Base-by-base conservation (phyloP, 1,140 invertebrate genomes). In the Monomorium pharaonis region DNA sequence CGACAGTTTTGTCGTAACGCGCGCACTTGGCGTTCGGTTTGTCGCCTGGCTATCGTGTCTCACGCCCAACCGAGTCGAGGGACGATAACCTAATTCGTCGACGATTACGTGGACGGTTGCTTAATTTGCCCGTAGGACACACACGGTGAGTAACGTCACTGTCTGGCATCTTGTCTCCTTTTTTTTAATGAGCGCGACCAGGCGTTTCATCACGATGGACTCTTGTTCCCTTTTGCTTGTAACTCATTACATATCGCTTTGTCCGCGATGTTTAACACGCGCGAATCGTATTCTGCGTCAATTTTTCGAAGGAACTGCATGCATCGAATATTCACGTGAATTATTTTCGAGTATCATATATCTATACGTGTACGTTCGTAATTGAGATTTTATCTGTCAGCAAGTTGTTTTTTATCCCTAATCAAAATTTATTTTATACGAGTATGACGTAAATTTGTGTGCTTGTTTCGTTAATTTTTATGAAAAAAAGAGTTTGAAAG, bases 21-120 rank as follows among this genome's bases (percentile, higher is more conserved):
- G 16, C 54, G n/a, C 5, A n/a, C 1, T 56, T 65, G 58, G 63
- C 24, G 0, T 27, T 2, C 49, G 4, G 37, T 37, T 65, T 21
- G 77, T 0, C 18, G 72, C 1, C 18, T 1, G 10, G 16, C 4
- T 18, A 30, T 6, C 7, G 77, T 7, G 18, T 54, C 21, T 54
- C 54, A 78, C 49, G 49, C n/a, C 92, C 92, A 56, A 92, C 91
- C 54, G 89, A 93, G 65, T 86, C 92, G 44, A 93, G 90, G 70
- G 89, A 92, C 86, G 92, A 91, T 84, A 91, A 93, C 74, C 93
- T 91, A 62, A 89, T 81, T 37, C 9, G 14, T 24, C 21, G n/a
- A 54, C n/a, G 33, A 10, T 75, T 75, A 75, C 49, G 51, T 75
- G 49, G 21, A 75, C n/a, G 16, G 33, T 58, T 60, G 33, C 33